Evolutionary conservation across 2,888 invertebrate species (phyloP).

Genomic region (Oxyteleia sp.): DNA sequence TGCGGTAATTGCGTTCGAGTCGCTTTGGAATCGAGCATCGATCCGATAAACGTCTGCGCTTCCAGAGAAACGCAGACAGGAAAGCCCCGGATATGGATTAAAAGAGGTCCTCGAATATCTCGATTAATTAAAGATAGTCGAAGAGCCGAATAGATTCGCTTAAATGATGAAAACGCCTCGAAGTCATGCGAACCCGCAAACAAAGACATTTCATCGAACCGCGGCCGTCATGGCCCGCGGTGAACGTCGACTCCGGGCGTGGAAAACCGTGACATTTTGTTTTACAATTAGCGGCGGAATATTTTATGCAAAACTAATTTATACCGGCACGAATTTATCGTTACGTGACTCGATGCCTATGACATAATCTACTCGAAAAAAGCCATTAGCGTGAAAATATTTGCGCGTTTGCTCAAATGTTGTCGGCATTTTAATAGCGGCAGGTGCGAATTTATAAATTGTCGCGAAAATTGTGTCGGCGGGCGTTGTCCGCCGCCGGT

Average conservation of each 20-base stretch:
- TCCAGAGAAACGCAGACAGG: slow-evolving; percentile 54
- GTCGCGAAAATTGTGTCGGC: no score
- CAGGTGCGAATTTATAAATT: background rate
- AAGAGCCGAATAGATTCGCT: slow-evolving; percentile 65
- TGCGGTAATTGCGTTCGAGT: slow-evolving; percentile 65
- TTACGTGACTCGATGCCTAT: background rate
- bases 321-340: background rate
- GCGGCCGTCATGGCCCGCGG: slow-evolving; percentile 41
- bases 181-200: slow-evolving; percentile 62
- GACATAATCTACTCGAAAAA: background rate
- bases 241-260: slow-evolving; percentile 23
- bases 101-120: slow-evolving; percentile 70
- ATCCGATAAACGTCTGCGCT: slow-evolving; percentile 67
- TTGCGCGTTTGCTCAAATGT: background rate
- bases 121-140: slow-evolving; percentile 72
- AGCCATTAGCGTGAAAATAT: background rate
- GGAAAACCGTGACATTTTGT: slow-evolving; percentile 32
- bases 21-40: slow-evolving; percentile 67
- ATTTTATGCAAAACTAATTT: slow-evolving; percentile 18
- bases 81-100: slow-evolving; percentile 59
- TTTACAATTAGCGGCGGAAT: slow-evolving; percentile 19
- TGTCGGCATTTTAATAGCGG: background rate
- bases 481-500: no score
- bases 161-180: slow-evolving; percentile 66
- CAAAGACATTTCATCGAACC: slow-evolving; percentile 53